Evolutionary conservation across 2,888 invertebrate species (phyloP), one percentile per base, ranked within the genome.

Genomic region (Cheilosia variabilis): DNA sequence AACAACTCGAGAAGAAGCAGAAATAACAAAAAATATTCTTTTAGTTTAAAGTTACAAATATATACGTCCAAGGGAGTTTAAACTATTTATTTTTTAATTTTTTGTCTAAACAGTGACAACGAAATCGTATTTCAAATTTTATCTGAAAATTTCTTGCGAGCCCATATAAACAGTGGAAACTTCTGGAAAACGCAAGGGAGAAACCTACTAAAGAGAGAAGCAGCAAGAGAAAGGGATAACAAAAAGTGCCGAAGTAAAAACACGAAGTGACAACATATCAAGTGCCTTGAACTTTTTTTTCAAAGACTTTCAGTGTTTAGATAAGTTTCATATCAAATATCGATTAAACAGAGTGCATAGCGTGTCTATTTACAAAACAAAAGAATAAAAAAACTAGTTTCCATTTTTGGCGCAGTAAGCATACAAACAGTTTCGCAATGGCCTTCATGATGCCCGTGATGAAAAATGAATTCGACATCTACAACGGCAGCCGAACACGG

Each of bases 381-480:
- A 5, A 24, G 0, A 27, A 5, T n/a, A n/a, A 53, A 9, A 37
- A 47, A 17, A 45, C 24, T 27, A 19, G 45, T 65, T 75, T 63
- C n/a, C 17, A 24, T 50, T 52, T 34, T 15, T 7, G 41, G 13
- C 31, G 27, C n/a, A 9, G 31, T 55, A 62, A 68, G 55, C n/a
- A 68, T 5, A 69, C 19, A 50, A 76, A 77, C 68, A 47, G 7
- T 37, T 55, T 31, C 75, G 81, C 88, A 87, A 97, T 97, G 97
- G 97, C 97, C 94, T 97, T 97, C 93, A 97, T 97, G 97, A 97
- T 97, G 96, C 97, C 97, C 79, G 97, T 97, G 88, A 95, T 97
- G 93, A 97, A 97, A 94, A 97, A 97, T 93, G 97, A 97, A 92
- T 97, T 96, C 95, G 96, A 97, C 92, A 97, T 97, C 90, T 97